Base-by-base conservation (phyloP, 1,140 invertebrate species). In the Danaus melanippus region DNA sequence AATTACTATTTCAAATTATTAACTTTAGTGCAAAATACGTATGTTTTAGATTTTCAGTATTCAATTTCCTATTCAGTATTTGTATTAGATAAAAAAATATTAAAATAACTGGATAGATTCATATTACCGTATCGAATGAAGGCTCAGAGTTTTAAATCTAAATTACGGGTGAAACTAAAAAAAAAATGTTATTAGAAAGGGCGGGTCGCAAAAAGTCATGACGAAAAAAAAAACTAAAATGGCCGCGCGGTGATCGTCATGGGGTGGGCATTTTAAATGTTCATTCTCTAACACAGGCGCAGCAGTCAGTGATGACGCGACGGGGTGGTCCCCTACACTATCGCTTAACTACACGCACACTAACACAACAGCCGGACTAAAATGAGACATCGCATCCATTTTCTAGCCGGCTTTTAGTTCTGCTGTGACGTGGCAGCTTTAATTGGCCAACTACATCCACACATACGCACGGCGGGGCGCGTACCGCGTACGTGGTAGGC, bases 231-330 rank as follows among this genome's bases (percentile, higher is more conserved):
- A 74, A 77, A 74, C 63, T 64, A 75, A 80, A 76, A 83, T 83
- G 79, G 82, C 79, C 61, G 78, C 71, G 58, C 63, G 66, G 67
- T 79, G 77, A 82, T 85, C 73, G 82, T 83, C 82, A 85, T 76
- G 74, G 78, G 78, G 79, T 64, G 75, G 76, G 79, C 69, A 81
- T 85, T 85, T 85, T 80, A 85, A 82, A 85, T 81, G 79, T 81
- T 77, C 79, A 71, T 80, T 76, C 75, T 78, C 82, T 85, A 85
- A 85, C 79, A 85, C 82, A 83, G 61, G 71, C 78, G 79, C 79
- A 82, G 76, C 71, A 77, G 81, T 84, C 79, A 79, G 67, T 63
- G 78, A 85, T 85, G 79, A 85, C 76, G 77, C 69, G 69, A 55
- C 68, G 79, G 71, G 74, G 78, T 71, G 75, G 74, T 60, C 75